Conservation (phyloP, 2,888 invertebrate species). For the Celastrina argiolus region DNA sequence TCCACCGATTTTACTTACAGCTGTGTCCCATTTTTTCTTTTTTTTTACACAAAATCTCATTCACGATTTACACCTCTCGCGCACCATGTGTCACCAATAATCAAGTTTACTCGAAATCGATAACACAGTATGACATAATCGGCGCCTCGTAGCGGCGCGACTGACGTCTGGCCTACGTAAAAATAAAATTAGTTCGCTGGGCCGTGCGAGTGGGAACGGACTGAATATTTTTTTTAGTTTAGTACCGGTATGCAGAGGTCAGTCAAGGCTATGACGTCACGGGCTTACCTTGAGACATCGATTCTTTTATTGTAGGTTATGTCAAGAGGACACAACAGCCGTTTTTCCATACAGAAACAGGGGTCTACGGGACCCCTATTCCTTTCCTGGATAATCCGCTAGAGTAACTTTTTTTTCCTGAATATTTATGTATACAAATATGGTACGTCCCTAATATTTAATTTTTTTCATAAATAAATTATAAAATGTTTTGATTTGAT, state of each 20-base stretch:
- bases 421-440: no score
- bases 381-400: no score
- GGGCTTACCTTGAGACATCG: conserved; percentile 9
- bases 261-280: conserved; percentile 28
- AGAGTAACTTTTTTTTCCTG: no score
- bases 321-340: no score
- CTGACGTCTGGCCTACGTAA: conserved; percentile 63
- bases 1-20: conserved; percentile 48
- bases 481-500: no score
- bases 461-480: no score
- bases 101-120: conserved; percentile 25
- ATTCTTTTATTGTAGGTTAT: neutral
- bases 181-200: conserved; percentile 60
- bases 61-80: neutral
- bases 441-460: no score
- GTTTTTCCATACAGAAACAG: no score
- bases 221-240: conserved; percentile 33
- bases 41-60: neutral
- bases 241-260: conserved; percentile 33
- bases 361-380: no score
- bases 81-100: conserved; percentile 1
- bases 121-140: conserved; percentile 48
- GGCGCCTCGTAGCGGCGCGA: conserved; percentile 61
- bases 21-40: conserved; percentile 53
- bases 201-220: conserved; percentile 44